Conservation (phyloP, 2,888 invertebrate species). For the Andrena haemorrhoa region DNA sequence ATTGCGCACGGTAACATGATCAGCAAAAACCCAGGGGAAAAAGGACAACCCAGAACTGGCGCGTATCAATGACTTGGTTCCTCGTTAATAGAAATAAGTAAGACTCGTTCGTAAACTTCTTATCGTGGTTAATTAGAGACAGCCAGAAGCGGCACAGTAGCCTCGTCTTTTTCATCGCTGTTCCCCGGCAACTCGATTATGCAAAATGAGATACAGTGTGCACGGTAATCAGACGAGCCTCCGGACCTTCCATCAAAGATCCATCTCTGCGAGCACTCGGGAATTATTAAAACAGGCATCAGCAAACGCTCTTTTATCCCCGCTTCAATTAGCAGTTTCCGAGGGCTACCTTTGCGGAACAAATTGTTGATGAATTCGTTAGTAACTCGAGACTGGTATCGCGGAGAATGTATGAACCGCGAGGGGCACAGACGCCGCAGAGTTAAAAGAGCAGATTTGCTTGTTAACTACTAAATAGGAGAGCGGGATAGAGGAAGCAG, state of each 20-base stretch:
- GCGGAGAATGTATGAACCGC: not conserved
- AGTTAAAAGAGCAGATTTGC: not conserved
- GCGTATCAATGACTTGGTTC: not conserved
- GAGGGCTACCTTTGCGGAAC: not conserved
- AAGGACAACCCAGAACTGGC: too few species aligned
- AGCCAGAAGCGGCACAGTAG: not conserved
- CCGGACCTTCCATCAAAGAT: not conserved
- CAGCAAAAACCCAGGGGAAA: not conserved
- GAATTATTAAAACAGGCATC: slow-evolving; percentile 16
- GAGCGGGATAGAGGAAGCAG: not conserved
- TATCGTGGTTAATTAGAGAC: not conserved
- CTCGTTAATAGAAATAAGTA: not conserved
- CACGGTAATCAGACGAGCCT: slow-evolving; percentile 8
- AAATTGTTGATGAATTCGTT: slow-evolving; percentile 12
- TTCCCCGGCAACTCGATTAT: not conserved
- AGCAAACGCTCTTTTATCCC: not conserved
- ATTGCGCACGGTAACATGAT: not conserved
- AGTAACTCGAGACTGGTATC: not conserved
- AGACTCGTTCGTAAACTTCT: not conserved
- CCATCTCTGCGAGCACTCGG: not conserved
- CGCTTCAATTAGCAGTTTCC: slow-evolving; percentile 12
- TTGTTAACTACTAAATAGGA: not conserved
- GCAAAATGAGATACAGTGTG: not conserved
- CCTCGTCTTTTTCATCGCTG: not conserved
- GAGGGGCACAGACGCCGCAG: not conserved